Conservation (phyloP, 1,140 invertebrate species). For the Venturia canescens region DNA sequence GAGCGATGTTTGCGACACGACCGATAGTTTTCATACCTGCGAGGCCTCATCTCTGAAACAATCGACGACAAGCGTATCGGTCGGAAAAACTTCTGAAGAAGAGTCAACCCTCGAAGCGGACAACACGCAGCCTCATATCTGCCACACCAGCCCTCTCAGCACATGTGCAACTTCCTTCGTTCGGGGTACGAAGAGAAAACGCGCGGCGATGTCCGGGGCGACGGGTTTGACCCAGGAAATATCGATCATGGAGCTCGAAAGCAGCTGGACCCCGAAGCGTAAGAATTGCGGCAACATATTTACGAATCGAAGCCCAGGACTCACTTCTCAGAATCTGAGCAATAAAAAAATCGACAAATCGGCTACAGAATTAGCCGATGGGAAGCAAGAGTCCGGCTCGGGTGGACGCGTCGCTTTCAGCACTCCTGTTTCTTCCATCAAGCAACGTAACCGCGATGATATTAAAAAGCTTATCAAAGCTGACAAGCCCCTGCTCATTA, state of each 20-base stretch:
- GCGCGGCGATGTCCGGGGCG: slow-evolving; percentile 42
- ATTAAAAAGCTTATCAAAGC: slow-evolving; percentile 54
- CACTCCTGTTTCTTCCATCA: slow-evolving; percentile 82
- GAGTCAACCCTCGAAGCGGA: slow-evolving; percentile 72
- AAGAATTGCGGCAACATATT: slow-evolving; percentile 69
- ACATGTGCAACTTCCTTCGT: slow-evolving; percentile 58
- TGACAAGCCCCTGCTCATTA: slow-evolving; percentile 63
- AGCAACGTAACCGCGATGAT: slow-evolving; percentile 71
- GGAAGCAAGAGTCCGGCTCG: slow-evolving; percentile 1
- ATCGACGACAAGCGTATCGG: neutral
- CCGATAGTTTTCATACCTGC: slow-evolving; percentile 68
- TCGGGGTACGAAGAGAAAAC: slow-evolving; percentile 71
- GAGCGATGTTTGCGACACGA: slow-evolving; percentile 43
- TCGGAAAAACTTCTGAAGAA: slow-evolving; percentile 62
- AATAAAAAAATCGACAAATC: slow-evolving; percentile 23
- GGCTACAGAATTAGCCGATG: neutral
- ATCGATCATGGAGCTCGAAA: slow-evolving; percentile 78
- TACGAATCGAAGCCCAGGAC: slow-evolving; percentile 54
- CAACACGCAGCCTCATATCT: slow-evolving; percentile 56
- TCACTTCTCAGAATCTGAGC: neutral
- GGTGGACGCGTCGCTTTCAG: slow-evolving; percentile 82
- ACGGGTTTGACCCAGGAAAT: slow-evolving; percentile 85
- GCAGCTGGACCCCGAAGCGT: slow-evolving; percentile 79
- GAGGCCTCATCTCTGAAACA: slow-evolving; percentile 58
- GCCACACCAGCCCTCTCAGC: slow-evolving; percentile 70